These are phyloP conservation scores for Pandemis cinnamomeana DNA, from an alignment of 2,888 invertebrate species.

Conservation along the genomic window DNA sequence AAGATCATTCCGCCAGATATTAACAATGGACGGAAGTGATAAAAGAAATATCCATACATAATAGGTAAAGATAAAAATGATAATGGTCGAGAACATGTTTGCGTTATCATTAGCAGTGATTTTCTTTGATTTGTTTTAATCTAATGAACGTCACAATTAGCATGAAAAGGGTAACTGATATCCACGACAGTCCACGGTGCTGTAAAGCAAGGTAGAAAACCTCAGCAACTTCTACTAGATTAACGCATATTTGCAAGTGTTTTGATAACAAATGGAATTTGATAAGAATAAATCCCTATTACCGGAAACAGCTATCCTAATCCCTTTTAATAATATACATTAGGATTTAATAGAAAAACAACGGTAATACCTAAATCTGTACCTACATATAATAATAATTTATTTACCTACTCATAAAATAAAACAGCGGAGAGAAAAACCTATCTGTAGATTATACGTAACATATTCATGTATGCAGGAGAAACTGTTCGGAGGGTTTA, in stretches of 20 bases:
- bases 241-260: neutral
- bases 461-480: no score
- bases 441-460: no score
- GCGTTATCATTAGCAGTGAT: constrained; percentile 64
- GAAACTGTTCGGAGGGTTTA: no score
- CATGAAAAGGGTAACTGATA: constrained; percentile 9
- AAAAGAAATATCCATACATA: constrained; percentile 57
- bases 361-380: neutral
- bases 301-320: constrained; percentile 6
- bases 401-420: no score
- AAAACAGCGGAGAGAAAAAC: no score
- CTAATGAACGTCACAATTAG: constrained; percentile 40
- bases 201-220: neutral
- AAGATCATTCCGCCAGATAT: constrained; percentile 58
- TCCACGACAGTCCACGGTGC: neutral
- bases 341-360: neutral
- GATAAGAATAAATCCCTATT: constrained; percentile 1
- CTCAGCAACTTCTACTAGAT: neutral
- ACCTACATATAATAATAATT: no score
- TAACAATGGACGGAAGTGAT: constrained; percentile 57
- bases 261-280: neutral
- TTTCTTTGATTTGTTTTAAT: constrained; percentile 54
- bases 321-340: constrained; percentile 1
- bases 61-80: constrained; percentile 48
- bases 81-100: constrained; percentile 57